Evolutionary conservation across 2,797 vertebrate genomes (phyloP), one percentile per base, ranked within the genome.

Genomic region (Halcyon leucocephala): DNA sequence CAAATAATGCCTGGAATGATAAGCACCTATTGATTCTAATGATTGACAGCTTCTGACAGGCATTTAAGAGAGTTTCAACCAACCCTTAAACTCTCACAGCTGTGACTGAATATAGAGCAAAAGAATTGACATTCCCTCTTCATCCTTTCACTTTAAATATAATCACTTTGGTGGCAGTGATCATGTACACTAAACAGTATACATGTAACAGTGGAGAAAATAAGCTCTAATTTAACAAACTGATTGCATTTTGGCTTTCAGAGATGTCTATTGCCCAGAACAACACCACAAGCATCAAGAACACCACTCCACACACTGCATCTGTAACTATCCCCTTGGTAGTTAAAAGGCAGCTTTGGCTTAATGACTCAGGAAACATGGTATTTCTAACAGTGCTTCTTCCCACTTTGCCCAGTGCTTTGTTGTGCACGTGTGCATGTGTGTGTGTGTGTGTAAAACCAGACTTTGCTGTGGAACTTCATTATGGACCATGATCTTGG

Each of bases 71-170:
- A 83, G 95, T 96, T 97, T 96, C 65, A 89, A 96, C 96, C 71
- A 96, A 52, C 65, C 64, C 90, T 92, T 93, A 96, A 96, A 96
- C 79, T 55, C 57, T 95, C 69, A 1, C 96, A 96, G 94, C 96
- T 97, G 88, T 51, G 65, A 69, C 73, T 84, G 87, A 91, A 88
- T 89, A 71, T 21, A 80, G 48, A 86, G 65, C 41, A 58, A 90
- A 82, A 93, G 78, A 93, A 91, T 16, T 93, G 94, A 76, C 90
- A 91, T 93, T 96, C 78, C 61, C 72, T 87, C 86, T 54, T 46
- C 81, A 76, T 95, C 93, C 81, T 87, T 96, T 94, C 88, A 87
- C 92, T 95, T 97, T 92, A 95, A 95, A 93, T 84, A 84, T 95
- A 96, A 95, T 94, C 92, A 55, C 55, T 87, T 72, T 69, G 46